Evolutionary conservation across 2,113 vertebrate species (phyloP), one percentile per base, ranked within the genome.

Genomic region (Melanerpes formicivorus): DNA sequence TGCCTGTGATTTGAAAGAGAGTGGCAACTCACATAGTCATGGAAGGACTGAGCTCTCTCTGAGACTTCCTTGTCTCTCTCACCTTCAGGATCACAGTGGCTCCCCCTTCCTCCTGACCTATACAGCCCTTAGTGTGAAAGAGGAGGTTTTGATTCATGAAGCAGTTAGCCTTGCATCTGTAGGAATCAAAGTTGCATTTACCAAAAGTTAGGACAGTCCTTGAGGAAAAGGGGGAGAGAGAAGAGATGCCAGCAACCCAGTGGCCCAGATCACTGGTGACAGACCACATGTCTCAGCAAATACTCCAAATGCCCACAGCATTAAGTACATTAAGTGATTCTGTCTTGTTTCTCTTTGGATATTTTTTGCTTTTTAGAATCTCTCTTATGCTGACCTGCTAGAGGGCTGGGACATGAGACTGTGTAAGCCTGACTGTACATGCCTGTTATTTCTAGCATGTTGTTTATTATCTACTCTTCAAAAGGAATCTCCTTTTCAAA

Each of bases 401-500:
- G 34, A 42, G 55, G 34, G 21, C 56, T 19, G 46, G 77, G 27
- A n/a, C 50, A 14, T 0, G 9, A 80, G 52, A 8, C 29, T 84
- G 60, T 13, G 23, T 44, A 46, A 18, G 52, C 32, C 30, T 40
- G 42, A 13, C 44, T 88, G 64, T 37, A 26, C 48, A 29, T 13
- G 30, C 10, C 4, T 34, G 22, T 18, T 66, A 27, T 21, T 87
- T 83, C 34, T 56, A 12, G 5, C 25, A 11, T 44, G 32, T 40
- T 62, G 50, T 77, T 91, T 83, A 37, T 69, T 80, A 84, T 48
- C 29, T 73, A 4, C 37, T 56, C 50, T 80, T 92, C 44, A 63
- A 85, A 94, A 85, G 89, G 76, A 80, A 90, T 78, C 64, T 91
- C 87, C 84, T 67, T 87, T 52, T 55, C 58, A 69, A 77, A 69